Evolutionary conservation across 2,113 vertebrate genomes (phyloP).

Genomic region (Dipodomys ordii): DNA sequence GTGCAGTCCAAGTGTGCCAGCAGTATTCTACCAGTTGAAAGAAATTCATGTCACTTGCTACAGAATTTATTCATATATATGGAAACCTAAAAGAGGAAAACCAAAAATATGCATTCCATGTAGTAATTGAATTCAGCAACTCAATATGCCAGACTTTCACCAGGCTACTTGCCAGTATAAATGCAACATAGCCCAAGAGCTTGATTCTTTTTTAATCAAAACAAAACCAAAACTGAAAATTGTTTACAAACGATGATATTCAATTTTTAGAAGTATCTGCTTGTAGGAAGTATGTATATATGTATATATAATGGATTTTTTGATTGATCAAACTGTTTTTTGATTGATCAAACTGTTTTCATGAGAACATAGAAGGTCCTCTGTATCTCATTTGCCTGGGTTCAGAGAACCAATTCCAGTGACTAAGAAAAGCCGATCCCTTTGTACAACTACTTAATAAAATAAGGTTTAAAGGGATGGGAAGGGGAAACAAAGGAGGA

Average conservation of each 20-base stretch:
- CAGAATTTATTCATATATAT: slow-evolving; percentile 14
- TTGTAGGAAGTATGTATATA: slow-evolving; percentile 49
- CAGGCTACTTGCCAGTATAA: slow-evolving; percentile 58
- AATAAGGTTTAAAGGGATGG: no score
- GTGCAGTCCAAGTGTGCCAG: background rate
- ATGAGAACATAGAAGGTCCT: slow-evolving; percentile 56
- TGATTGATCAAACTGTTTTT: background rate
- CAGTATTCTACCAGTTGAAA: background rate
- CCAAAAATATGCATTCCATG: slow-evolving; percentile 30
- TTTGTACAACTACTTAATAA: no score
- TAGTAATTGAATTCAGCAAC: slow-evolving; percentile 63
- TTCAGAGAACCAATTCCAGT: slow-evolving; percentile 49
- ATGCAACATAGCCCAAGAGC: slow-evolving; percentile 18
- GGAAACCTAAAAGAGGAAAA: slow-evolving; percentile 3
- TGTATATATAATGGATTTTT: slow-evolving; percentile 6
- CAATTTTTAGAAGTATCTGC: background rate
- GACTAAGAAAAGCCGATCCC: background rate
- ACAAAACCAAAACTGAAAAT: slow-evolving; percentile 46
- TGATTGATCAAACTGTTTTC: background rate
- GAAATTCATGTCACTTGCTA: background rate
- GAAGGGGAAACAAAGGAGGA: no score
- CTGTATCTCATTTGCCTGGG: slow-evolving; percentile 61
- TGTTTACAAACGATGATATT: slow-evolving; percentile 33
- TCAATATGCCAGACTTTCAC: slow-evolving; percentile 16
- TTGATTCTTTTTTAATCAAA: background rate